Evolutionary conservation across 92 coral and sea anemone species (phyloP).

Genomic region (Phenganax subtilis): DNA sequence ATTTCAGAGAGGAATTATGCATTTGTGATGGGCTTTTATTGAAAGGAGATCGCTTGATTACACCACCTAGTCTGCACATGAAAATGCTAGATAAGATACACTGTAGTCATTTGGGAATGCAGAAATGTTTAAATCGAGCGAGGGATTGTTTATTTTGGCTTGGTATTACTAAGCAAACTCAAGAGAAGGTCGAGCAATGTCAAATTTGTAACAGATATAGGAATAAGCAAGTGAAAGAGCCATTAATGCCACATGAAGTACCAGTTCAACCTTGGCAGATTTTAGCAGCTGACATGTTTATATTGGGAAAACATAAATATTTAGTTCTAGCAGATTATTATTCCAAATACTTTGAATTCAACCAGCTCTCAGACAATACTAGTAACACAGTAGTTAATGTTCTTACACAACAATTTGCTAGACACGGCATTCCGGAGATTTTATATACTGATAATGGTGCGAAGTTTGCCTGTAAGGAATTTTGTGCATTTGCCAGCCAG

Average conservation of each 20-base stretch:
- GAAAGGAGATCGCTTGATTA: constrained; percentile 24
- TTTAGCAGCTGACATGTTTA: constrained; percentile 23
- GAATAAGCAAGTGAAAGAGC: constrained; percentile 38
- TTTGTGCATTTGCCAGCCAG: constrained; percentile 27
- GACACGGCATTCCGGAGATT: constrained; percentile 41
- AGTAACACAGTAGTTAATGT: constrained; percentile 35
- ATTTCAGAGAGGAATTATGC: constrained; percentile 20
- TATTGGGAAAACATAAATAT: constrained; percentile 23
- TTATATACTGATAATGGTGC: constrained; percentile 46
- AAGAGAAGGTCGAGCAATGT: constrained; percentile 26
- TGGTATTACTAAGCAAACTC: constrained; percentile 2
- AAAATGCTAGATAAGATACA: constrained; percentile 43
- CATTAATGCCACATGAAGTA: constrained; percentile 33
- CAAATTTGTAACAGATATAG: constrained; percentile 34
- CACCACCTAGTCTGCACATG: background rate
- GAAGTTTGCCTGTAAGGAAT: constrained; percentile 42
- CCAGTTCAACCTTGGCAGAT: constrained; percentile 24
- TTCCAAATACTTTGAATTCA: constrained; percentile 39
- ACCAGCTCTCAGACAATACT: constrained; percentile 19
- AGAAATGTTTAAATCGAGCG: constrained; percentile 22
- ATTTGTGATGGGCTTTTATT: constrained; percentile 17
- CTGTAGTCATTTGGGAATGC: constrained; percentile 42
- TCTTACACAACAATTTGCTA: constrained; percentile 35
- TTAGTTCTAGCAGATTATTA: constrained; percentile 33
- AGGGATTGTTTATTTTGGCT: constrained; percentile 28